phyloP scores from a whole-genome alignment of 2,113 vertebrate genomes.

The Dunckerocampus dactyliophorus region DNA sequence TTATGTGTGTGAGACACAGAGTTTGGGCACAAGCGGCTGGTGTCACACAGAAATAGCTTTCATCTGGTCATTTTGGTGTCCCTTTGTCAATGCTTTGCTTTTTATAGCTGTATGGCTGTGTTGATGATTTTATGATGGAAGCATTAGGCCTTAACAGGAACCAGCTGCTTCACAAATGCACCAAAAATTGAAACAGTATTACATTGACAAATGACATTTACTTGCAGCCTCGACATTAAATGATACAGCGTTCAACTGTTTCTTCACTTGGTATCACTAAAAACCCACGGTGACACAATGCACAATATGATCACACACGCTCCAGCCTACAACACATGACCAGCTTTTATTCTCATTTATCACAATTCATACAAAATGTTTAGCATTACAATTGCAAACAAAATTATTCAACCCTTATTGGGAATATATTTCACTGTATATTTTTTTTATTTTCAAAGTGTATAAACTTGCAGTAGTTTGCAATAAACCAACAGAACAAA shows the following conservation, averaged over 20 bases:
- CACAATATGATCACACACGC: too few relatives aligned
- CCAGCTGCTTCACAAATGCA: constrained; percentile 28
- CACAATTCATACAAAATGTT: too few relatives aligned
- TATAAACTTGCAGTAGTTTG: too few relatives aligned
- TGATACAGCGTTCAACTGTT: constrained; percentile 26
- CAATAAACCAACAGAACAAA: too few relatives aligned
- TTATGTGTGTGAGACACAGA: constrained; percentile 41
- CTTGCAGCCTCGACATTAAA: constrained; percentile 26
- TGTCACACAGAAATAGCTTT: constrained; percentile 13
- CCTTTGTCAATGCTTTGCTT: constrained; percentile 17
- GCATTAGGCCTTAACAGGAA: constrained; percentile 20
- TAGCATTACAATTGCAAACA: too few relatives aligned
- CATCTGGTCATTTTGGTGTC: not conserved
- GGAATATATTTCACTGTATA: too few relatives aligned
- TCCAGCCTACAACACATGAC: too few relatives aligned
- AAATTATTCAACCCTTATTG: too few relatives aligned
- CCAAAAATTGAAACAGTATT: constrained; percentile 27
- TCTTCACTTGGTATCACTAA: constrained; percentile 9
- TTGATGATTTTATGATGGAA: constrained; percentile 8
- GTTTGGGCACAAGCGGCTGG: constrained; percentile 21
- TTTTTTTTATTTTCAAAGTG: too few relatives aligned
- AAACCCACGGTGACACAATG: too few relatives aligned
- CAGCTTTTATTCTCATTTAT: too few relatives aligned
- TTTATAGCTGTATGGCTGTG: constrained; percentile 2
- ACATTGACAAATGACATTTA: constrained; percentile 16